Base-by-base conservation (phyloP, 2,888 invertebrate genomes). In the Hypsopygia costalis region DNA sequence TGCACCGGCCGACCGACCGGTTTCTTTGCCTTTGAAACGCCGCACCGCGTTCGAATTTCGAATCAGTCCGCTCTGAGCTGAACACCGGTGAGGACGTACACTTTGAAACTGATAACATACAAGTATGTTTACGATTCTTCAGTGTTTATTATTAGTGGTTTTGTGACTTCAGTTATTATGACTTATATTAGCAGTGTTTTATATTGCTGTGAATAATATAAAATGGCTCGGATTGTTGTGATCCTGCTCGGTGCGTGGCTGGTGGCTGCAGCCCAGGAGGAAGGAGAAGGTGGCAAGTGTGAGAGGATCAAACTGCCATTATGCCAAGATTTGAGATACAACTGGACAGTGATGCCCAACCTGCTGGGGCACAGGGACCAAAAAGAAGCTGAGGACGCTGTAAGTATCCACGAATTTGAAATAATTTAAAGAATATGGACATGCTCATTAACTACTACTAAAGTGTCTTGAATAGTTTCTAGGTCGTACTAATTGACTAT, bases 281-380 rank as follows among this genome's bases (percentile, higher is more conserved):
- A 86, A 58, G 52, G 62, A 49, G 78, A 90, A 58, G 83, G 86
- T 65, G 86, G 81, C 40, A 93, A 93, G 70, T 97, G 97, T 79
- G 94, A 96, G 81, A 90, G 92, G 63, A 95, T 97, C 67, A 91
- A 90, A 40, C 93, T 95, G 44, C 93, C 94, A 32, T 90, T 94
- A 79, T 97, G 97, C 74, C 92, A 93, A 72, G 94, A 94, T 61
- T 88, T 97, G 71, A 93, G 94, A 55, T 97, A 97, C 86, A 96
- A 96, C 82, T 92, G 93, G 85, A 97, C 97, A 16, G 91, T 92
- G 22, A 94, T 96, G 94, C 97, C 97, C 36, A 97, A 97, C 86
- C 91, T 95, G 47, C 92, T 96, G 79, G 95, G 94, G 1, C 95
- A 97, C 72, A 90, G 90, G 47, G 93, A 93, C 69, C 96, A 96